Base-by-base conservation (phyloP, 2,888 invertebrate genomes). In the Pristionchus entomophagus region DNA sequence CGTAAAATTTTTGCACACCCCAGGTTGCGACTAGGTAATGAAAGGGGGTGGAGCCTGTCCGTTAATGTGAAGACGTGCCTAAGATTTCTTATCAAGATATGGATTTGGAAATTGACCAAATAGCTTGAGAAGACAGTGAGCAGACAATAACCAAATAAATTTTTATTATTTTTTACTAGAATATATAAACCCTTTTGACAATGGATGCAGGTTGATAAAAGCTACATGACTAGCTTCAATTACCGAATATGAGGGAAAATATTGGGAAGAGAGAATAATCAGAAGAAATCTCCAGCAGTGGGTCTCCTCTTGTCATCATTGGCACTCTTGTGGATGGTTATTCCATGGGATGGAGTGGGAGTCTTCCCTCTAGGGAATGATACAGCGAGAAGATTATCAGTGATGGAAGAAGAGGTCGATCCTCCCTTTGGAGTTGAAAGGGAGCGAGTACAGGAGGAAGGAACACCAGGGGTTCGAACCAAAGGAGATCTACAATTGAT, bases 271-370 rank as follows among this genome's bases (percentile, higher is more conserved):
- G 29, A 22, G 49, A 78, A 41, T 45, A n/a, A 78, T 78, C 29
- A 84, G 56, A 84, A 84, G 53, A 84, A 84, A 56, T 84, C 84
- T 19, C 84, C 84, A 26, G 84, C 84, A 4, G n/a, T 84, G 12
- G 84, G 73, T 49, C 84, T 69, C 53, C 73, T 69, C 51, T 83
- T 81, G 6, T 35, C 81, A 22, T 81, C n/a, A 38, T 69, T 69
- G 29, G 35, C 56, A 81, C 12, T 77, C 26, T 26, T 45, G 10
- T n/a, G n/a, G n/a, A n/a, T 80, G 32, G 22, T 22, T 56, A 3
- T 56, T 69, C 19, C 10, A 45, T 45, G 29, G 26, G 77, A 77
- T 29, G 62, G 45, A 84, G 62, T 35, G 19, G 29, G 35, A 65
- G 62, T 38, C 26, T 38, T 82, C 35, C 29, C 35, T 10, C 22